Evolutionary conservation across 1,140 invertebrate species (phyloP).

Genomic region (Eciton burchellii): DNA sequence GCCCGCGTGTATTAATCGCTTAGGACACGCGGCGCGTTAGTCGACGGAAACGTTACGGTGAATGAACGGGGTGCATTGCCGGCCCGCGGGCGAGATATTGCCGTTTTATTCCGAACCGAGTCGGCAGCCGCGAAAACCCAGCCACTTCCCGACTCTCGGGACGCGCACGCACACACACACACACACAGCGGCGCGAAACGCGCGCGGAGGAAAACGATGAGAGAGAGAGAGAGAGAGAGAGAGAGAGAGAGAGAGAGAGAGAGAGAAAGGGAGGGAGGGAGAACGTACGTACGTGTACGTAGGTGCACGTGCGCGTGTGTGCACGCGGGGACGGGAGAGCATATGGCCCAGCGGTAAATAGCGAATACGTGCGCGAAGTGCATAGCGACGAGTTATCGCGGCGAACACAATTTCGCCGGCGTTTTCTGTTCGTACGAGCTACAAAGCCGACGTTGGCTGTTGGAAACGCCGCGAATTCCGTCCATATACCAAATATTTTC

Average conservation of each 20-base stretch:
- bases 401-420: constrained; percentile 59
- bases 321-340: neutral
- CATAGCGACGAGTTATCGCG: constrained; percentile 61
- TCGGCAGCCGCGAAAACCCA: constrained; percentile 32
- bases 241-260: no score
- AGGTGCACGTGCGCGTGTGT: neutral
- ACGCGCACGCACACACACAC: neutral
- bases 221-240: no score
- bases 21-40: constrained; percentile 48
- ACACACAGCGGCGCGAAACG: neutral
- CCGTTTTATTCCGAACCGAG: constrained; percentile 50
- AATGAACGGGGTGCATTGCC: constrained; percentile 46
- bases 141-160: constrained; percentile 34
- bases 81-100: constrained; percentile 34
- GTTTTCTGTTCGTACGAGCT: constrained; percentile 57
- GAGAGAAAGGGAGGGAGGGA: no score
- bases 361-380: constrained; percentile 60
- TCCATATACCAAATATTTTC: constrained; percentile 72
- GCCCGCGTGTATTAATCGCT: constrained; percentile 54
- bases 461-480: constrained; percentile 47
- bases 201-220: no score
- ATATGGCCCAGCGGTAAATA: constrained; percentile 50
- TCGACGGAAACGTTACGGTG: constrained; percentile 50
- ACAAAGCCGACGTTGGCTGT: constrained; percentile 59
- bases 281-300: neutral